A percentile compares a stretch with the other conserved stretches of the same genome.
These are phyloP conservation scores for Hystrix cristata DNA, from an alignment of 2,113 vertebrate species.

Conservation along the genomic window DNA sequence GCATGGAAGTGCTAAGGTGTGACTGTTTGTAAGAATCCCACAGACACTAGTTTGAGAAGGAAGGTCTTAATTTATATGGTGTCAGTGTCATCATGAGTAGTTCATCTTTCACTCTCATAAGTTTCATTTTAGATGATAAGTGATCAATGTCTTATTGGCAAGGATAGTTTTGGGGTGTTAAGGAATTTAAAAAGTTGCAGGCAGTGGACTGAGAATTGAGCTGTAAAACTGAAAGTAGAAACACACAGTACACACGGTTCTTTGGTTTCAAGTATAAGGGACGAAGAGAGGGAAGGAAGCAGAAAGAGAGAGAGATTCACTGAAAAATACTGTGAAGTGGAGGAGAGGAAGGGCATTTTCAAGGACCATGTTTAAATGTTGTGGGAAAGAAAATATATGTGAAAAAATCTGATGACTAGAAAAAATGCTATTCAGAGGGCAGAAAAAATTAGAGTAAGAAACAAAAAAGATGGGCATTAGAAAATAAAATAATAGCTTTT, in stretches of 20 bases:
- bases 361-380: not conserved
- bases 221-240: not conserved
- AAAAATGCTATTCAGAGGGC: not conserved
- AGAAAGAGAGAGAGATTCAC: not conserved
- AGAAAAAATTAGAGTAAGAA: not conserved
- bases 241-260: not conserved
- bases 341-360: not conserved
- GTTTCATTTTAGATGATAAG: not conserved
- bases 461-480: not conserved
- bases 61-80: not conserved
- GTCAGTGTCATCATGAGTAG: not conserved
- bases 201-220: not conserved
- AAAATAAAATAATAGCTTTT: not conserved
- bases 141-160: not conserved
- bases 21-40: not conserved
- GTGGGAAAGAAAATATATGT: not conserved
- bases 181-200: not conserved
- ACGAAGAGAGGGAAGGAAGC: not conserved
- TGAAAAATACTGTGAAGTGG: no score
- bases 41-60: not conserved
- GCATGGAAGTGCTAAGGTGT: not conserved
- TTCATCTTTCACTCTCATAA: not conserved
- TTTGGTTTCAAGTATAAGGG: not conserved
- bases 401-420: not conserved
- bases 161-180: not conserved